Conservation (phyloP, 2,888 invertebrate species). For the Pogonocherus hispidulus region DNA sequence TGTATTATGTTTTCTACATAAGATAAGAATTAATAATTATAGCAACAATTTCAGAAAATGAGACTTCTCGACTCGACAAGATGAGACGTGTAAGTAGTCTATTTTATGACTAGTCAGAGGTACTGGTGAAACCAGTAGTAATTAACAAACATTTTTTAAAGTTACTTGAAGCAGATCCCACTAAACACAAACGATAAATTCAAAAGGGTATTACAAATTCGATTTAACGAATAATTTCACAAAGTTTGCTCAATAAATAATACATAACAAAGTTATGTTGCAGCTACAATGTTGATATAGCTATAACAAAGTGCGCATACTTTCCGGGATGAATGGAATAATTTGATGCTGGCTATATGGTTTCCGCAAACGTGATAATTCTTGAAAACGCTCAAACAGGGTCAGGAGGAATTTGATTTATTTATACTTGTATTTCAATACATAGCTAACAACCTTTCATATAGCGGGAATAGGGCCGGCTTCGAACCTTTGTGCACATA, state of each 20-base stretch:
- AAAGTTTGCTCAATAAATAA: conserved; percentile 26
- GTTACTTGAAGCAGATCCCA: no score
- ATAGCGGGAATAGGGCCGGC: conserved; percentile 32
- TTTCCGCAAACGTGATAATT: conserved; percentile 32
- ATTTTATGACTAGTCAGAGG: no score
- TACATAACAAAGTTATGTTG: conserved; percentile 29
- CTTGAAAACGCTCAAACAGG: conserved; percentile 34
- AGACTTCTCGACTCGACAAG: no score
- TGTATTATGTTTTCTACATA: no score
- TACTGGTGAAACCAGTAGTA: no score
- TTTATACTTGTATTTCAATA: conserved; percentile 44
- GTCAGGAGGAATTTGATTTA: conserved; percentile 41
- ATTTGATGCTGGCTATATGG: conserved; percentile 29
- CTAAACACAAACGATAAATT: conserved; percentile 5
- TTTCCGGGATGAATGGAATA: conserved; percentile 30
- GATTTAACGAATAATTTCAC: conserved; percentile 28
- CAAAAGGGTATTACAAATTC: conserved; percentile 14
- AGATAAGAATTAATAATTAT: no score
- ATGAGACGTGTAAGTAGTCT: no score
- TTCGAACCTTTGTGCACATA: not conserved
- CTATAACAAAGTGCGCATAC: conserved; percentile 31
- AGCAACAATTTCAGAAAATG: no score
- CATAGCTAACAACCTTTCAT: conserved; percentile 43
- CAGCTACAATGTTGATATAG: conserved; percentile 28
- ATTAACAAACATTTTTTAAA: no score